Evolutionary conservation across 2,113 vertebrate genomes (phyloP).

Genomic region (Erythrocercus mccallii): DNA sequence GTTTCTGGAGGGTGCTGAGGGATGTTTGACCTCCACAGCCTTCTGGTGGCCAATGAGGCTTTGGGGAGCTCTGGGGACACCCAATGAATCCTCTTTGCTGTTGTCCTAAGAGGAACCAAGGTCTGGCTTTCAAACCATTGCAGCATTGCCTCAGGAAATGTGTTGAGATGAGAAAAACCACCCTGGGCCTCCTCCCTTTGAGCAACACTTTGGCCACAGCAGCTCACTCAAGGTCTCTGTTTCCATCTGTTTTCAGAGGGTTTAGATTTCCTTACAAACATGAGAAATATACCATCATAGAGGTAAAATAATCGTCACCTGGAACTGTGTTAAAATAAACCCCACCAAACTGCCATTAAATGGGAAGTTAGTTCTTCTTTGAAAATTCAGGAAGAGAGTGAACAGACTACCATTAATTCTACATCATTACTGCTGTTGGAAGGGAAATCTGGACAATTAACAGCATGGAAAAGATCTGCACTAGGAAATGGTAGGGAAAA

Average conservation of each 20-base stretch:
- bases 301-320: not conserved
- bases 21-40: not conserved
- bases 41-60: not conserved
- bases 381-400: not conserved
- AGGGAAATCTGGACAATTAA: not conserved
- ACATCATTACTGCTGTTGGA: not conserved
- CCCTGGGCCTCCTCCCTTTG: not conserved
- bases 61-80: not conserved
- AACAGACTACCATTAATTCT: not conserved
- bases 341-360: rapidly evolving
- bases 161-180: not conserved
- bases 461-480: not conserved
- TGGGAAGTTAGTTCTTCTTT: not conserved
- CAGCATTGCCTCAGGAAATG: rapidly evolving
- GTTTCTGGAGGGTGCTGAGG: not conserved
- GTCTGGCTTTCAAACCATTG: not conserved
- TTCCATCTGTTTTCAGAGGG: not conserved
- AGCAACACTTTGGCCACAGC: not conserved
- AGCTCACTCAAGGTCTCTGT: not conserved
- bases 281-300: not conserved
- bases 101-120: not conserved
- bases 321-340: not conserved
- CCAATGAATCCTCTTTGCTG: not conserved
- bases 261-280: not conserved
- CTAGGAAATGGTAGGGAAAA: rapidly evolving